Percentiles rank a stretch among this genome's conserved stretches.
Conservation (phyloP, 2,113 vertebrate genomes). For the Platanista minor region DNA sequence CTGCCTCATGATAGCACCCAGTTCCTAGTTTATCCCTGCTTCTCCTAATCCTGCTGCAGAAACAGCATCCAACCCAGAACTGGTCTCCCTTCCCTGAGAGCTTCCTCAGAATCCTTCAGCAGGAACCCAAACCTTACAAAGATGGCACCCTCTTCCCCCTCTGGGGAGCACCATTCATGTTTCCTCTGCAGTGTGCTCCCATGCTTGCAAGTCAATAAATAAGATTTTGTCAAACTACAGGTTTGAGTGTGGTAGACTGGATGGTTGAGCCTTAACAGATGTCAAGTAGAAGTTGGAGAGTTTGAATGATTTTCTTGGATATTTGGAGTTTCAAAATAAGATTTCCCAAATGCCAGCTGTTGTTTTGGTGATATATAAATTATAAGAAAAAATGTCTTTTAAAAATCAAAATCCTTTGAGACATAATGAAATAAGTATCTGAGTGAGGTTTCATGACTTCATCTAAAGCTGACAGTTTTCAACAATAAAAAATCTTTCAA, state of each 20-base stretch:
- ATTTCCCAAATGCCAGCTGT: background rate
- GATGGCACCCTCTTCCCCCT: rapidly evolving
- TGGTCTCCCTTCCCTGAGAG: background rate
- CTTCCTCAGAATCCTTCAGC: background rate
- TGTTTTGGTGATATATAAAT: background rate
- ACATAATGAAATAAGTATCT: background rate
- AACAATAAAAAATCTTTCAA: background rate
- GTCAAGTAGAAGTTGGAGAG: background rate
- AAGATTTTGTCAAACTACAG: background rate
- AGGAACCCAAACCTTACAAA: background rate
- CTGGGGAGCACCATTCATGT: rapidly evolving
- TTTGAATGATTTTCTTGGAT: background rate
- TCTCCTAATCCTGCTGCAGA: background rate
- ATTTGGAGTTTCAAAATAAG: background rate
- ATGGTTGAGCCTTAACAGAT: background rate
- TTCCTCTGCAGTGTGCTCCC: background rate
- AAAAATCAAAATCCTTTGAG: background rate
- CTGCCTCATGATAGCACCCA: background rate
- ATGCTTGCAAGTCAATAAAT: background rate
- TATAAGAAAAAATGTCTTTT: background rate
- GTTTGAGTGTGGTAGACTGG: background rate
- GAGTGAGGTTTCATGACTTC: background rate
- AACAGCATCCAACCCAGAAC: background rate
- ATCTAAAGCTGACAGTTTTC: background rate
- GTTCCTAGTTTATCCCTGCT: background rate